Evolutionary conservation across 2,888 invertebrate genomes (phyloP).

Genomic region (Polylopha cassiicola): DNA sequence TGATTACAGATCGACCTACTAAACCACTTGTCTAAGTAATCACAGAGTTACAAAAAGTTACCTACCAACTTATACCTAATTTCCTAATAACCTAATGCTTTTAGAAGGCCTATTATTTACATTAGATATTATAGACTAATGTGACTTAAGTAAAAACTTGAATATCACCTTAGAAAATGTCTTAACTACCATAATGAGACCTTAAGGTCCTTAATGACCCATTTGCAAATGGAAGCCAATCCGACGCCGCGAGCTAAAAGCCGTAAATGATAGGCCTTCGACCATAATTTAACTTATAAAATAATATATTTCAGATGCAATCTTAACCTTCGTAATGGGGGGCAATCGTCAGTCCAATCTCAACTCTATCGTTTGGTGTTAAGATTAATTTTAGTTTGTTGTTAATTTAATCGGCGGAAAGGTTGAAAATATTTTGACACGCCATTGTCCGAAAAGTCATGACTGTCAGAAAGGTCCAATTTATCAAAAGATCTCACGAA

Average conservation of each 20-base stretch:
- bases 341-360: not conserved
- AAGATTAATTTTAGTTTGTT: not conserved
- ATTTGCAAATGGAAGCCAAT: conserved; percentile 21
- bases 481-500: conserved; percentile 27
- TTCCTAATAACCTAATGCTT: too few relatives aligned
- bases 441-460: conserved; percentile 22
- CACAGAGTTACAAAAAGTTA: too few relatives aligned
- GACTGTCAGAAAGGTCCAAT: conserved; percentile 22
- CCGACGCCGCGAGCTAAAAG: conserved; percentile 27
- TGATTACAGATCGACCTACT: too few relatives aligned
- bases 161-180: too few relatives aligned
- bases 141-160: too few relatives aligned
- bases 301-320: conserved; percentile 18
- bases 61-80: too few relatives aligned
- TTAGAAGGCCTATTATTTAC: too few relatives aligned
- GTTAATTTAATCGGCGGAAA: conserved; percentile 17
- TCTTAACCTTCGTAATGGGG: conserved; percentile 10
- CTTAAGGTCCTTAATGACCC: conserved; percentile 5
- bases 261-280: conserved; percentile 24
- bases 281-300: conserved; percentile 24
- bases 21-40: too few relatives aligned
- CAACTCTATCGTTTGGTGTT: not conserved
- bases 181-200: too few relatives aligned
- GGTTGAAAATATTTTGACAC: conserved; percentile 30
- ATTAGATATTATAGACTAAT: too few relatives aligned